Evolutionary conservation across 2,888 invertebrate species (phyloP).

Genomic region (Andrena hattorfiana): DNA sequence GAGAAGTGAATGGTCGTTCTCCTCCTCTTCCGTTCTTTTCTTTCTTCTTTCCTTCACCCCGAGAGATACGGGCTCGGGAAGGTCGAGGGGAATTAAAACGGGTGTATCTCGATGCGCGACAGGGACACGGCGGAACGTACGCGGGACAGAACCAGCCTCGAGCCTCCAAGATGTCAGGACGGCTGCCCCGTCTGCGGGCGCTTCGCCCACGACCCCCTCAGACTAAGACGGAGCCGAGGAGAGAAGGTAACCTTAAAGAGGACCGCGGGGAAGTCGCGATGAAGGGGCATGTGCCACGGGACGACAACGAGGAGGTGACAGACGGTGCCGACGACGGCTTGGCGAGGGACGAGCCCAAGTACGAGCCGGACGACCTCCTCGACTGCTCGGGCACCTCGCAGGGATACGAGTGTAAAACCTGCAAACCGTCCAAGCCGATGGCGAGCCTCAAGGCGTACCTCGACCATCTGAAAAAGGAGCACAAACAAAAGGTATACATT

Average conservation of each 20-base stretch:
- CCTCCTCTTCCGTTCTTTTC: conserved; percentile 9
- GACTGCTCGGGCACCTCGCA: conserved; percentile 73
- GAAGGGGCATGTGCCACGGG: conserved; percentile 54
- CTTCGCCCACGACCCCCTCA: conserved; percentile 76
- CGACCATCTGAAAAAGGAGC: conserved; percentile 78
- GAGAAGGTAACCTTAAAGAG: conserved; percentile 66
- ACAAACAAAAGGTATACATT: conserved; percentile 77
- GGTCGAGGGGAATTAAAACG: conserved; percentile 29
- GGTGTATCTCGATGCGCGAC: conserved; percentile 46
- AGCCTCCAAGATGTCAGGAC: conserved; percentile 75
- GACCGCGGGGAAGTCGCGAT: conserved; percentile 67
- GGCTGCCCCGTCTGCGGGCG: conserved; percentile 76
- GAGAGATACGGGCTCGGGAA: conserved; percentile 18
- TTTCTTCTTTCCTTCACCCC: conserved; percentile 19
- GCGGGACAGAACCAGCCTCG: conserved; percentile 55
- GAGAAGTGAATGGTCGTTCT: conserved; percentile 53
- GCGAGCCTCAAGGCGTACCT: conserved; percentile 77
- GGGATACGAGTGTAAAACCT: conserved; percentile 81
- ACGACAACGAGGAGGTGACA: conserved; percentile 57
- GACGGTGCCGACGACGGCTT: conserved; percentile 23
- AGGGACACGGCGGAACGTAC: conserved; percentile 32
- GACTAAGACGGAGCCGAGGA: conserved; percentile 20
- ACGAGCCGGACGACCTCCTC: conserved; percentile 23
- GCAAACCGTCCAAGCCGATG: conserved; percentile 76
- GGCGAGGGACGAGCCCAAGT: conserved; percentile 21